phyloP scores from a whole-genome alignment of 2,888 invertebrate species.

The Chrysomela aeneicollis region DNA sequence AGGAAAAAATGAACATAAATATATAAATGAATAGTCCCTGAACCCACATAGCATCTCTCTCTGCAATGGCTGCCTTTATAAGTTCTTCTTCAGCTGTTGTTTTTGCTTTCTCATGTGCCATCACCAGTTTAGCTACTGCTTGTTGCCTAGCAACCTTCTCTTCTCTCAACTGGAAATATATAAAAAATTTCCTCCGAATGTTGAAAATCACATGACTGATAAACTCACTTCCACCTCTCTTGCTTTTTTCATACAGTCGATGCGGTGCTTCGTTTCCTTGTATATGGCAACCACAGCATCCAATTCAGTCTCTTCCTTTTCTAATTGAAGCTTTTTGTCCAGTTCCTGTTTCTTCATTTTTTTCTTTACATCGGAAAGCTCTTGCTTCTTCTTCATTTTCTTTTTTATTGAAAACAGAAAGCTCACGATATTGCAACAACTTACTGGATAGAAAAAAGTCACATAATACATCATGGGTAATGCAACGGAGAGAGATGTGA shows the following conservation, averaged over 20 bases:
- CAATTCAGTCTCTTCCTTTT: constrained; percentile 61
- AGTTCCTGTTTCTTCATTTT: constrained; percentile 50
- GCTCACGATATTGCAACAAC: too few species aligned
- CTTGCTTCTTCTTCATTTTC: constrained; percentile 36
- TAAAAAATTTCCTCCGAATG: neutral
- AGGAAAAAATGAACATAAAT: too few species aligned
- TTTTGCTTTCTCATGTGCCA: constrained; percentile 42
- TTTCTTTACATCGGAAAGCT: constrained; percentile 24
- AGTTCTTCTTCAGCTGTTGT: constrained; percentile 53
- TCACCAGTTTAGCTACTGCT: constrained; percentile 42
- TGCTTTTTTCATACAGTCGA: constrained; percentile 59
- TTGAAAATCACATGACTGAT: neutral
- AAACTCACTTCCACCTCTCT: constrained; percentile 55
- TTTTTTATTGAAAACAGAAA: constrained; percentile 16
- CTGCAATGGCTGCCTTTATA: constrained; percentile 63
- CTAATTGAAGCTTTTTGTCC: constrained; percentile 51
- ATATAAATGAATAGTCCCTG: too few species aligned
- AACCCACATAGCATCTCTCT: constrained; percentile 60
- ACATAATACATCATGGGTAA: too few species aligned
- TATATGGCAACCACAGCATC: constrained; percentile 61
- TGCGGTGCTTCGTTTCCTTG: constrained; percentile 59
- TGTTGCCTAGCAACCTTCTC: constrained; percentile 38
- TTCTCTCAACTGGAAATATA: constrained; percentile 41
- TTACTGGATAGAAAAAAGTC: too few species aligned
- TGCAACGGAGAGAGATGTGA: too few species aligned